A percentile compares a stretch with the other conserved stretches of the same genome.
phyloP scores from a whole-genome alignment of 2,113 vertebrate species.

The Cyprinodon tularosa region DNA sequence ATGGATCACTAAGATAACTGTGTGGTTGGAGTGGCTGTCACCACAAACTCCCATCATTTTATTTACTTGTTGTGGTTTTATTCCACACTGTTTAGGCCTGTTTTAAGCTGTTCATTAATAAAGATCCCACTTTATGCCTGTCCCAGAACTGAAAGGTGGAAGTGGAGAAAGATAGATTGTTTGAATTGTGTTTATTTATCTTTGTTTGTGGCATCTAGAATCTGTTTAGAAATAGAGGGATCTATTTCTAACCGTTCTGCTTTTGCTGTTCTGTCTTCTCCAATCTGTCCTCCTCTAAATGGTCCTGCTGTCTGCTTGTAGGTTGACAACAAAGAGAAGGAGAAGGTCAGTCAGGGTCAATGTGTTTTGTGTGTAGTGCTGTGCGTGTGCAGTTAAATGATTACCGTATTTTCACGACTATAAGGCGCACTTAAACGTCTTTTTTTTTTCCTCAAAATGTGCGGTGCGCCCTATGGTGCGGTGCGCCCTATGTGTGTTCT shows the following conservation, averaged over 20 bases:
- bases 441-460: too few relatives aligned
- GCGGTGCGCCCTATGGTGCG: too few relatives aligned
- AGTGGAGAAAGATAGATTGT: neutral
- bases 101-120: neutral
- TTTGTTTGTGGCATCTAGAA: neutral
- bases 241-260: neutral
- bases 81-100: neutral
- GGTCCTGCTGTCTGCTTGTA: constrained; percentile 23
- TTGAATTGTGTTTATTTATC: neutral
- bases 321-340: constrained; percentile 78
- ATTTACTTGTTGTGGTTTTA: too few relatives aligned
- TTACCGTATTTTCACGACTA: too few relatives aligned
- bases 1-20: too few relatives aligned
- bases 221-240: neutral
- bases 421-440: too few relatives aligned
- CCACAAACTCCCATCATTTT: neutral
- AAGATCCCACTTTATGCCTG: too few relatives aligned
- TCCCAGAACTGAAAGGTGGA: too few relatives aligned
- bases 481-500: too few relatives aligned
- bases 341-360: constrained; percentile 57
- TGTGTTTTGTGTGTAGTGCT: constrained; percentile 22
- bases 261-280: neutral
- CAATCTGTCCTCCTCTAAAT: neutral
- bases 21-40: too few relatives aligned
- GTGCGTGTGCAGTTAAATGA: neutral